Evolutionary conservation across 2,113 vertebrate species (phyloP).

Genomic region (Leucosticte australis): DNA sequence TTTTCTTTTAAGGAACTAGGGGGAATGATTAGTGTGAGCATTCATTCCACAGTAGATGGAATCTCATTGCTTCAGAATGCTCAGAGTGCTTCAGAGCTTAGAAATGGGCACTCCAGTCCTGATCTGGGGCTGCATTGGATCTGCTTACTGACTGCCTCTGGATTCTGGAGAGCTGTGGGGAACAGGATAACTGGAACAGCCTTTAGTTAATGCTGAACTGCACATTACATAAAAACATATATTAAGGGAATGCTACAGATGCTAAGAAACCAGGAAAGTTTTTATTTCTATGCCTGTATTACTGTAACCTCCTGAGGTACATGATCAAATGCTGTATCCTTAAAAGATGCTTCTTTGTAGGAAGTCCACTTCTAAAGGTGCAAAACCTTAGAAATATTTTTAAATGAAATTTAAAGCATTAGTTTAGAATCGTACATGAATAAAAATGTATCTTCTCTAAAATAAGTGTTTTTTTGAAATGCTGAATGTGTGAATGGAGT

Average conservation of each 20-base stretch:
- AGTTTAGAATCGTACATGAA: not conserved
- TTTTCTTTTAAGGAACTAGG: not conserved
- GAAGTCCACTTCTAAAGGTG: not conserved
- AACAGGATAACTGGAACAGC: not conserved
- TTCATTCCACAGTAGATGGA: not conserved
- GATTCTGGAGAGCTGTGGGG: not conserved
- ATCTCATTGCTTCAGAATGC: not conserved
- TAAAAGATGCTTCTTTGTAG: not conserved
- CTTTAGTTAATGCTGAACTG: not conserved
- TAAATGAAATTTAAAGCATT: not conserved
- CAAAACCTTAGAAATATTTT: not conserved
- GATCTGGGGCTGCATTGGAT: rapidly evolving
- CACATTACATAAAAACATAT: rapidly evolving
- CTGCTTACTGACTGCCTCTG: too few species aligned
- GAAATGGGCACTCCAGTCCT: not conserved
- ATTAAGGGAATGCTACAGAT: not conserved
- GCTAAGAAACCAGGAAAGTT: not conserved
- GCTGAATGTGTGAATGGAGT: not conserved
- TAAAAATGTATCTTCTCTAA: not conserved
- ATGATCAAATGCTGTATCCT: not conserved
- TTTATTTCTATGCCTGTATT: not conserved
- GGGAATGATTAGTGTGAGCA: not conserved
- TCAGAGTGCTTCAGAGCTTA: not conserved
- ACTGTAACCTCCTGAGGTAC: not conserved
- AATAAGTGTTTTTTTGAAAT: not conserved